Conservation (phyloP, 2,113 vertebrate genomes). For the Baryphthengus martii region DNA sequence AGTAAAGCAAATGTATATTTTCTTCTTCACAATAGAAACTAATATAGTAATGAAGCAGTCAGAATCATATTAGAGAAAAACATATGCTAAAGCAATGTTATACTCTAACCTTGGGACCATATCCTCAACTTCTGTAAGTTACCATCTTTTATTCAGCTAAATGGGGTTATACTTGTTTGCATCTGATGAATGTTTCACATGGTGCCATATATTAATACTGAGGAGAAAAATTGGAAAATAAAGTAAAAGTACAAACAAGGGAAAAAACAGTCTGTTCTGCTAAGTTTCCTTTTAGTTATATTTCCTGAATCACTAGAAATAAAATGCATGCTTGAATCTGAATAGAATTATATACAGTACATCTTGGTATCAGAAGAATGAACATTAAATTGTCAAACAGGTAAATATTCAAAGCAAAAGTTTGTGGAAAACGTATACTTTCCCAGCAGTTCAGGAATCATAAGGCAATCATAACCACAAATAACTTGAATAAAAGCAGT, state of each 20-base stretch:
- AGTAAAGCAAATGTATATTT: neutral
- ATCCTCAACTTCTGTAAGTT: neutral
- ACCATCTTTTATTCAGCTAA: neutral
- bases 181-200: neutral
- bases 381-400: neutral
- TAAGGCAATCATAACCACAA: neutral
- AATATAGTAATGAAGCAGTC: neutral
- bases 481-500: neutral
- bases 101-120: neutral
- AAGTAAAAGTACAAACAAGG: neutral
- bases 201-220: neutral
- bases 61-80: neutral
- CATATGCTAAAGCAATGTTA: neutral
- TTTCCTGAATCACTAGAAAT: neutral
- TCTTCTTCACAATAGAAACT: neutral
- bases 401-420: conserved; percentile 2
- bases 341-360: neutral
- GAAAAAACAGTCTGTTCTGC: neutral
- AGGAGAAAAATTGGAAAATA: neutral
- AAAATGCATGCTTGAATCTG: neutral
- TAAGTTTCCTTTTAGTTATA: neutral
- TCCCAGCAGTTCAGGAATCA: neutral
- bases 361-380: neutral
- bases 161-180: neutral
- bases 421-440: neutral